A percentile compares a stretch with the other conserved stretches of the same genome.
phyloP scores from a whole-genome alignment of 2,888 invertebrate genomes.

The Polia nebulosa region DNA sequence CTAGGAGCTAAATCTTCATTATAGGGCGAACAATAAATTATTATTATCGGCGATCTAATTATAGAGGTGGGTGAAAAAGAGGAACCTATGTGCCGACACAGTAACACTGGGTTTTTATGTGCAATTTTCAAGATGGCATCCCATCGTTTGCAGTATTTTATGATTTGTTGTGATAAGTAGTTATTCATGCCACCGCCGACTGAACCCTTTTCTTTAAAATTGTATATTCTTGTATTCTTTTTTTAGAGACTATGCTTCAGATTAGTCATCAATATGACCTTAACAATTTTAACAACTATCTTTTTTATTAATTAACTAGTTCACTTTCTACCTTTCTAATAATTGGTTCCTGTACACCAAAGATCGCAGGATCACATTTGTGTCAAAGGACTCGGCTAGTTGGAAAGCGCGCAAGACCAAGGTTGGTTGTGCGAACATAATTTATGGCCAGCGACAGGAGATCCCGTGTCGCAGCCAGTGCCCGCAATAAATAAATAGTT shows the following conservation, averaged over 20 bases:
- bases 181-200: not conserved
- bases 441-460: conserved; percentile 82
- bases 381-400: conserved; percentile 61
- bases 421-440: conserved; percentile 76
- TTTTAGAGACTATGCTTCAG: not conserved
- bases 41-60: conserved; percentile 85
- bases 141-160: conserved; percentile 14
- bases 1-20: conserved; percentile 88
- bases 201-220: not conserved
- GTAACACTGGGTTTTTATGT: conserved; percentile 34
- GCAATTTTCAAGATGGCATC: conserved; percentile 28
- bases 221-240: not conserved
- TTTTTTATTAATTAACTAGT: not conserved
- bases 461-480: conserved; percentile 80
- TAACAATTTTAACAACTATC: not conserved
- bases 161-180: conserved; percentile 22
- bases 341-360: conserved; percentile 12
- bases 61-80: conserved; percentile 68
- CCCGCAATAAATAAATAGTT: conserved; percentile 82
- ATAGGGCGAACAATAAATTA: conserved; percentile 81
- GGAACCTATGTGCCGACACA: conserved; percentile 10
- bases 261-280: not conserved
- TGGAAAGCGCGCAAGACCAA: conserved; percentile 69
- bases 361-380: conserved; percentile 25
- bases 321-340: not conserved